These are phyloP conservation scores for Bilobella aurantiaca DNA, from an alignment of 1,140 invertebrate genomes.

Conservation along the genomic window DNA sequence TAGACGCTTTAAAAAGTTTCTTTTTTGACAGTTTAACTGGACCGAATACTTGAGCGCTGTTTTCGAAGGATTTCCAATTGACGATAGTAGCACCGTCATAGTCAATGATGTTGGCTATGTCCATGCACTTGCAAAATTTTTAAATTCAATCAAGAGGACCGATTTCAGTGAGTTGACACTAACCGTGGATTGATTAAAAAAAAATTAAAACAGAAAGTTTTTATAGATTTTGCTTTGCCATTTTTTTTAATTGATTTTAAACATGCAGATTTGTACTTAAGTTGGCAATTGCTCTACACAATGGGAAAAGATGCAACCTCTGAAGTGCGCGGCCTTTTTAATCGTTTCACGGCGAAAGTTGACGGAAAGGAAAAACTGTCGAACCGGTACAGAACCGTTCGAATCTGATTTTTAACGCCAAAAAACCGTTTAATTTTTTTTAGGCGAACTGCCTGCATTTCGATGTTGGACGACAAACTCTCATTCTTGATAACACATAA, in stretches of 20 bases:
- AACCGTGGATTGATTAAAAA: neutral
- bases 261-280: slow-evolving; percentile 29
- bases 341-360: slow-evolving; percentile 16
- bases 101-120: slow-evolving; percentile 30
- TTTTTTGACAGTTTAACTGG: slow-evolving; percentile 30
- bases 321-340: slow-evolving; percentile 25
- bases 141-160: slow-evolving; percentile 4
- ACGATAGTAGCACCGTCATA: slow-evolving; percentile 21
- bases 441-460: slow-evolving; percentile 29
- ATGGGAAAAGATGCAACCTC: slow-evolving; percentile 30
- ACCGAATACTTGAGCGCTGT: slow-evolving; percentile 26
- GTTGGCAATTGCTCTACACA: slow-evolving; percentile 30
- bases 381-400: slow-evolving; percentile 21
- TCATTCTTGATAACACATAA: slow-evolving; percentile 32
- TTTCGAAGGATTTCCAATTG: slow-evolving; percentile 25
- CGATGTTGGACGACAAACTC: slow-evolving; percentile 24
- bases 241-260: neutral
- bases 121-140: slow-evolving; percentile 15
- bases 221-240: neutral
- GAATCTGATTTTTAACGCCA: neutral
- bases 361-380: slow-evolving; percentile 30
- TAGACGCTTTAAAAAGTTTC: neutral
- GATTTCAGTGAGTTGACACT: slow-evolving; percentile 19
- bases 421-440: slow-evolving; percentile 6
- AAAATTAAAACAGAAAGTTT: neutral